These are phyloP conservation scores for Penaeus japonicus DNA, from an alignment of 1,140 invertebrate genomes.

Conservation along the genomic window DNA sequence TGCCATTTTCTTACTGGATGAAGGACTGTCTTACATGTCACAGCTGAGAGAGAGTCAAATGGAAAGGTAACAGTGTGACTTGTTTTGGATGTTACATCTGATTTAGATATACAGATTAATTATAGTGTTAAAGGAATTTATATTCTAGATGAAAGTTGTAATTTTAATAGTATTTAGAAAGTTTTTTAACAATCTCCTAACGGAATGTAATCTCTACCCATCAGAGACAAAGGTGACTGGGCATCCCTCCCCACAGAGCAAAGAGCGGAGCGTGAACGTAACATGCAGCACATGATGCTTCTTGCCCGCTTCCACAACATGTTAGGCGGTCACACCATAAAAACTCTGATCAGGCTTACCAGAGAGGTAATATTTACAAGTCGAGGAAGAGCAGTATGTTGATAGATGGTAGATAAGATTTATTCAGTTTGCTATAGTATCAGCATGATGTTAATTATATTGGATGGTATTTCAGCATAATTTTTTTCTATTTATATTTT, in stretches of 20 bases:
- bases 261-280: constrained; percentile 77
- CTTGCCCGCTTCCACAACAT: constrained; percentile 92
- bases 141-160: background rate
- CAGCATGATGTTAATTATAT: too few relatives aligned
- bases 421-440: background rate
- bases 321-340: constrained; percentile 87
- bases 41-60: constrained; percentile 79
- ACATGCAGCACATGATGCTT: constrained; percentile 81
- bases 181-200: background rate
- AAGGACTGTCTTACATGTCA: constrained; percentile 86
- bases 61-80: constrained; percentile 69
- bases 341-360: constrained; percentile 83
- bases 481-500: too few relatives aligned
- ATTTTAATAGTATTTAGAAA: too few relatives aligned
- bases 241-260: constrained; percentile 74
- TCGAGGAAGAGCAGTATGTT: background rate
- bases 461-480: too few relatives aligned
- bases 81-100: background rate
- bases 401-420: background rate
- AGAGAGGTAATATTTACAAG: constrained; percentile 38
- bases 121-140: background rate
- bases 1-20: constrained; percentile 92
- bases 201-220: background rate
- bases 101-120: background rate
- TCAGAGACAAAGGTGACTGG: constrained; percentile 71